Conservation (phyloP, 2,888 invertebrate species). For the Imbricaverruca yamaguchii region DNA sequence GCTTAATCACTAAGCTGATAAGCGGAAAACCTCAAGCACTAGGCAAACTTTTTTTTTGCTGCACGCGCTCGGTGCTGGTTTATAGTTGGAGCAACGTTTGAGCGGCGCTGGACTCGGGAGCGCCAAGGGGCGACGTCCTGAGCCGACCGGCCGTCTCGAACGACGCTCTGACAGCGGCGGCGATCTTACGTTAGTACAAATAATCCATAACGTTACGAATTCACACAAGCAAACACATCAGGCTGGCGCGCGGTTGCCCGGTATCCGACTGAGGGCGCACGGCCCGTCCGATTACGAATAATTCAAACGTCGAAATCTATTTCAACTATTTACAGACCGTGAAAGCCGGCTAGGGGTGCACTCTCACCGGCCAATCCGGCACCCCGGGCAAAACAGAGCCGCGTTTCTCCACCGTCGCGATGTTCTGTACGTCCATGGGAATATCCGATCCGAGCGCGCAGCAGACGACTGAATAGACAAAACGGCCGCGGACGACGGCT, state of each 20-base stretch:
- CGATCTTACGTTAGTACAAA: slow-evolving; percentile 17
- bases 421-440: no score
- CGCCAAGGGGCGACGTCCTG: no score
- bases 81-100: background rate
- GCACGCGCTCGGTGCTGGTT: background rate
- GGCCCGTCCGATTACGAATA: background rate
- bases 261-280: background rate
- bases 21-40: slow-evolving; percentile 12
- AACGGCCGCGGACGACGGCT: background rate
- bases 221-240: background rate
- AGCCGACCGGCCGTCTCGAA: no score
- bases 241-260: background rate
- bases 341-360: no score
- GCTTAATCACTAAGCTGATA: background rate
- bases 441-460: no score
- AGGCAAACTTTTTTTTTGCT: slow-evolving; percentile 14
- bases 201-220: slow-evolving; percentile 8
- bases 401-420: no score
- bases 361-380: no score
- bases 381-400: no score
- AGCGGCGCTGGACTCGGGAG: background rate
- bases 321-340: background rate
- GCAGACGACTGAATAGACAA: background rate
- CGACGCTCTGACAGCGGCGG: background rate
- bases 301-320: slow-evolving; percentile 10